Evolutionary conservation across 2,888 invertebrate genomes (phyloP), one percentile per base, ranked within the genome.

Genomic region (Melinaea menophilus): DNA sequence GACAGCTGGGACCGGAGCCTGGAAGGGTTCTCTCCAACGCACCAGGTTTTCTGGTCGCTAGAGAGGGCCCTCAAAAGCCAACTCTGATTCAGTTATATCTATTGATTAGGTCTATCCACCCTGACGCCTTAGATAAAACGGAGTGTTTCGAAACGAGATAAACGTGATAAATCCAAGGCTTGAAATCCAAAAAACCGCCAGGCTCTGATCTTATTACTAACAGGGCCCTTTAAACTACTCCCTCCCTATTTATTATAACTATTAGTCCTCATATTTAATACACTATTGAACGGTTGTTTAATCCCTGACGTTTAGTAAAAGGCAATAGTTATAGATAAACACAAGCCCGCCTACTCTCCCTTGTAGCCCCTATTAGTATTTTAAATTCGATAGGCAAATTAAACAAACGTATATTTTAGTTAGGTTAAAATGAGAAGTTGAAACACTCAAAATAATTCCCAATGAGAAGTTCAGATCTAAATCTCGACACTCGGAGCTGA

Each of bases 381-480:
- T 9, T 62, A 0, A 61, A 56, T 12, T 12, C 56, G 0, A 7
- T 59, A 2, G 55, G 55, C 12, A 64, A 61, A 45, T 5, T 59
- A 3, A 61, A 54, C n/a, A 59, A 61, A 41, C 48, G 41, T 5
- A 48, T 61, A 1, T 58, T 22, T 35, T 59, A n/a, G 11, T 2
- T 0, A 45, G 59, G 11, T 34, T 63, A 4, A 59, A 57, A 11
- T 5, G 3, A 5, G 13, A 37, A 9, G 12, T 61, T 12, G 7
- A 37, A 34, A 37, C 33, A 33, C 45, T 55, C 2, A 56, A 55
- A 2, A 37, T 70, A 0, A n/a, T 69, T 2, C 41, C 41, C 0
- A 58, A 66, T 5, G 67, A 71, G 48, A 66, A 71, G 31, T 69
- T 69, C 37, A 67, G 66, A 5, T 69, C 68, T 22, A 54, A 67